Base-by-base conservation (phyloP, 2,888 invertebrate genomes). In the Cataglyphis rosenhaueri region DNA sequence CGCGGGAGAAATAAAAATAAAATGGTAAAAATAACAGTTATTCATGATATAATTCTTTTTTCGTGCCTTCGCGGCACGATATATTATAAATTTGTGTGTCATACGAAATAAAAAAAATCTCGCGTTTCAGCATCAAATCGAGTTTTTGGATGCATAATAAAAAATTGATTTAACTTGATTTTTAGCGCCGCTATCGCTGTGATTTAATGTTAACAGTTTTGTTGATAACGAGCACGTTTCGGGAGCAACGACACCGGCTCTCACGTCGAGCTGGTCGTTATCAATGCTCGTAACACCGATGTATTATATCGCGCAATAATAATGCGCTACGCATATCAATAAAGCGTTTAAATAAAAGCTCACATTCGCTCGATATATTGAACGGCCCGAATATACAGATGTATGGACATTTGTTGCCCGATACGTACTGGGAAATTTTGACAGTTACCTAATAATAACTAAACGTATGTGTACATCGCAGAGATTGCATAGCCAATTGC, bases 141-240 rank as follows among this genome's bases (percentile, higher is more conserved):
- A 25, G n/a, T 38, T 35, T 15, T 38, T 29, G n/a, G 66, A 76
- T 10, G 12, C 38, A 61, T 44, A 38, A 52, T 21, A 66, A n/a
- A 55, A 32, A 76, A 25, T 55, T 25, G 35, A n/a, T 18, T 25
- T 38, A 76, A 38, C 29, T 12, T 15, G 38, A 79, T 52, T n/a
- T 84, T 82, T 86, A 81, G 32, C 21, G 48, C 25, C 64, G 62
- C 64, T 84, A 78, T 74, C 52, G 52, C 66, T 29, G 70, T n/a
- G 81, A 83, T 78, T 83, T 78, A 70, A 66, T 21, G 55, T 25
- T 32, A 62, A 29, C 25, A 32, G n/a, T 21, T 35, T 32, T 29
- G 55, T n/a, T 35, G 85, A 71, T 73, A 78, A 59, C 66, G n/a
- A 35, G 59, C 68, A 32, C 41, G 71, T 71, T 70, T 81, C 65